Percentiles rank a stretch among this genome's conserved stretches.
Evolutionary conservation across 2,888 invertebrate genomes (phyloP).

Genomic region (Apamea crenata): DNA sequence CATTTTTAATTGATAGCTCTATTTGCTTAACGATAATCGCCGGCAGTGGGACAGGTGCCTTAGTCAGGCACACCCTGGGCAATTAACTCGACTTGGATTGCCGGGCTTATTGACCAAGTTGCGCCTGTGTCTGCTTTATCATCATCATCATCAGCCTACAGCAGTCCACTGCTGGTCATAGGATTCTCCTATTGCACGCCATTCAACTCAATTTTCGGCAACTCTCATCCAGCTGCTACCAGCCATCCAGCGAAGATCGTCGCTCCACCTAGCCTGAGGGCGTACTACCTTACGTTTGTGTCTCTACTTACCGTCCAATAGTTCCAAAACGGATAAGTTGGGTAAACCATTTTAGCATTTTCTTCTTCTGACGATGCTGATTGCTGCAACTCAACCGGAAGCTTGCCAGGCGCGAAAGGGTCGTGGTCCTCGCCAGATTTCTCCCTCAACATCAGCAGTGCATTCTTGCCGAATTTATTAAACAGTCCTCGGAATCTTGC

Average conservation of each 20-base stretch:
- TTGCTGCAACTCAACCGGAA: background rate
- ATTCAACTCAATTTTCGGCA: too few relatives aligned
- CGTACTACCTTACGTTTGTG: background rate
- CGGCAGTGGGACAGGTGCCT: background rate
- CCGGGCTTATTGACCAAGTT: background rate
- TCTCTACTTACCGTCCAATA: conserved; percentile 76
- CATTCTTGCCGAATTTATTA: background rate
- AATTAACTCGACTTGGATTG: background rate
- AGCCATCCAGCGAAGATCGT: too few relatives aligned
- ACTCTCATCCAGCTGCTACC: too few relatives aligned
- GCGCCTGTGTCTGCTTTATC: background rate
- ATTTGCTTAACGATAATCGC: background rate
- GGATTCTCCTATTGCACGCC: too few relatives aligned
- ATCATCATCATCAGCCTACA: too few relatives aligned
- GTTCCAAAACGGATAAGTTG: conserved; percentile 71
- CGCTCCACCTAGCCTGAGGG: too few relatives aligned
- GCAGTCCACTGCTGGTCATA: too few relatives aligned
- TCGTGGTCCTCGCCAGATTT: conserved; percentile 42
- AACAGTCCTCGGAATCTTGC: conserved; percentile 11
- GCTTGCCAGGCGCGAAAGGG: conserved; percentile 25
- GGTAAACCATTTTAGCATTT: background rate
- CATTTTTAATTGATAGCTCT: background rate
- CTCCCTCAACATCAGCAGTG: background rate
- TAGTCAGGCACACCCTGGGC: background rate
- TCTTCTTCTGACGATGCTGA: rapidly evolving